A percentile compares a stretch with the other conserved stretches of the same genome.
Conservation (phyloP, 2,888 invertebrate species). For the Operophtera brumata region DNA sequence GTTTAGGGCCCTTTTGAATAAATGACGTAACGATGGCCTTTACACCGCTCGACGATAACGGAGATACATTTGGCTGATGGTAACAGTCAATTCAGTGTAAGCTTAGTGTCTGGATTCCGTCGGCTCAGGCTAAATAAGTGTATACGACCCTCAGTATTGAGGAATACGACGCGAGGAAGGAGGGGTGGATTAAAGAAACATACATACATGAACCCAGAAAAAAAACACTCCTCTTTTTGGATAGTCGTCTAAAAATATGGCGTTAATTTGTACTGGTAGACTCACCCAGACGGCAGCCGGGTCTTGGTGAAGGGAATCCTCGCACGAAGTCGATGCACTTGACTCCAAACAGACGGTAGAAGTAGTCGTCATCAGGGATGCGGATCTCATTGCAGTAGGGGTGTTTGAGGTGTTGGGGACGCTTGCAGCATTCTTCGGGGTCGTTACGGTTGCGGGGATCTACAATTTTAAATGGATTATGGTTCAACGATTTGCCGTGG, state of each 20-base stretch:
- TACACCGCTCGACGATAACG: background rate
- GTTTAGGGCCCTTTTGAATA: conserved; percentile 13
- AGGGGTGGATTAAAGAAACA: no score
- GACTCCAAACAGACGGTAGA: conserved; percentile 91
- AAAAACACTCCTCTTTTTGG: no score
- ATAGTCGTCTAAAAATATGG: no score
- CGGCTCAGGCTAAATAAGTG: no score
- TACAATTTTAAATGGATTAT: conserved; percentile 48
- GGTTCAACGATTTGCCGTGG: no score
- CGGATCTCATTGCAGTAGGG: conserved; percentile 95
- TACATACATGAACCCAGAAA: no score
- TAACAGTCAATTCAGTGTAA: no score
- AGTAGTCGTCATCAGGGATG: conserved; percentile 94
- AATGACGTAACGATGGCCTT: conserved; percentile 1
- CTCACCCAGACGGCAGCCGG: conserved; percentile 92
- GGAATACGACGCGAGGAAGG: no score
- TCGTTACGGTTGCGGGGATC: conserved; percentile 93
- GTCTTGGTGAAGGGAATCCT: conserved; percentile 91
- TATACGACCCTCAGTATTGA: no score
- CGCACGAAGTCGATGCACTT: conserved; percentile 95
- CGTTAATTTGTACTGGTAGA: conserved; percentile 2
- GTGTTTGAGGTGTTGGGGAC: conserved; percentile 90
- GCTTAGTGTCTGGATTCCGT: no score
- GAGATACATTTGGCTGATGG: no score
- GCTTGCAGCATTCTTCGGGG: conserved; percentile 93